Evolutionary conservation across 2,797 vertebrate genomes (phyloP), one percentile per base, ranked within the genome.

Genomic region (Nyctibius grandis): DNA sequence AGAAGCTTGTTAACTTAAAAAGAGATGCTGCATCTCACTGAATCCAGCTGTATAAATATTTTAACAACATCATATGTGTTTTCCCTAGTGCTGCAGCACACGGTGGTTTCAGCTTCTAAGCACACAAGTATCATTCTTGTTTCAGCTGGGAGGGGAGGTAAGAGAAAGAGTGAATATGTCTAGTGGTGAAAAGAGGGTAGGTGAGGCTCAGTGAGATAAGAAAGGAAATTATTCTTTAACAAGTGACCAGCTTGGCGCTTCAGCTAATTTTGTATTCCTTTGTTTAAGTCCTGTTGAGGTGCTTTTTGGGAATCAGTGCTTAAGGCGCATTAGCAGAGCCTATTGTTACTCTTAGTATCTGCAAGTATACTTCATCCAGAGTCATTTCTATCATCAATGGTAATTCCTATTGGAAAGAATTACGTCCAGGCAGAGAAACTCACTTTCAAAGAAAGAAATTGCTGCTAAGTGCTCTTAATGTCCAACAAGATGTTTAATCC

Each of bases 1-100:
- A 89, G 68, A 88, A 94, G 60, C 88, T 93, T 91, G 82, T 94
- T 95, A 96, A 92, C 81, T 93, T 95, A 90, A 96, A 95, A 96
- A 87, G 89, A 95, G 63, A 90, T 64, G 70, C 54, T 94, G 83
- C 88, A 86, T 87, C 61, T 94, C 74, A 67, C 61, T 85, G 78
- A 92, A 95, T 81, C 45, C 91, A 94, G 76, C 67, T 91, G 64
- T 90, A 96, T 95, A 96, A 97, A 97, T 97, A 97, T 96, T 97
- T 97, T 92, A 97, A 82, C 79, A 93, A 73, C 47, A 88, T 64
- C 75, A 57, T 87, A 90, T 85, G 82, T 94, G 59, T 73, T 93
- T 94, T 93, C 76, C 75, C 78, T 67, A 65, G 85, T 93, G 91
- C 63, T 91, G 88, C 68, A 81, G 72, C 67, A 93, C 84, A 76